Base-by-base conservation (phyloP, 2,888 invertebrate genomes). In the Papilio gigon region DNA sequence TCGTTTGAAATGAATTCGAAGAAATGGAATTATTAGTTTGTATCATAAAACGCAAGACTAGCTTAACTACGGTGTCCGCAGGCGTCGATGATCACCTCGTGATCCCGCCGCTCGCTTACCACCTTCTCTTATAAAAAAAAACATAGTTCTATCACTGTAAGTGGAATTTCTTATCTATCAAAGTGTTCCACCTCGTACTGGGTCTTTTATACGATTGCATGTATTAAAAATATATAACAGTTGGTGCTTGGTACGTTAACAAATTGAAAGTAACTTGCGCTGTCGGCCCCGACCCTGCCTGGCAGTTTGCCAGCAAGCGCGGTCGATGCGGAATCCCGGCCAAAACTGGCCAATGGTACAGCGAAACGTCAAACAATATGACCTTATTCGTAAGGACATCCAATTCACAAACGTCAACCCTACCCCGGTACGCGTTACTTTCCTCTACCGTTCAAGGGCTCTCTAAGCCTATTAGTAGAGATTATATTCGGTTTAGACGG, bases 221-320 rank as follows among this genome's bases (percentile, higher is more conserved):
- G 8, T 27, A 56, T 56, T 30, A 56, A 30, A 56, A 25, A 64
- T 27, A 61, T 59, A 42, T 42, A 63, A 64, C 59, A 70, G 59
- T 71, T 74, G 71, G 72, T 80, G 76, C 76, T 80, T 78, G 80
- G 81, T 81, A 81, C 79, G 78, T 80, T 79, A 73, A 76, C 80
- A 77, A 82, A 82, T 83, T 80, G 80, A 83, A 84, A 83, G 80
- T 79, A 44, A 64, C 76, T 79, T 77, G 76, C 77, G 76, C 78
- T 78, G 75, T 76, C 77, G 78, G 77, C 77, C 77, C 76, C 75
- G 76, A 76, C 73, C 70, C 72, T 70, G 77, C 74, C 81, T 88
- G 88, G 88, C 85, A 70, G 64, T 37, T 70, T 81, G 88, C 88
- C 88, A 87, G 84, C 74, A 74, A 76, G 71, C 78, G 77, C 78